phyloP scores from a whole-genome alignment of 64 coral and sea anemone species.

The Trachythela sp. region DNA sequence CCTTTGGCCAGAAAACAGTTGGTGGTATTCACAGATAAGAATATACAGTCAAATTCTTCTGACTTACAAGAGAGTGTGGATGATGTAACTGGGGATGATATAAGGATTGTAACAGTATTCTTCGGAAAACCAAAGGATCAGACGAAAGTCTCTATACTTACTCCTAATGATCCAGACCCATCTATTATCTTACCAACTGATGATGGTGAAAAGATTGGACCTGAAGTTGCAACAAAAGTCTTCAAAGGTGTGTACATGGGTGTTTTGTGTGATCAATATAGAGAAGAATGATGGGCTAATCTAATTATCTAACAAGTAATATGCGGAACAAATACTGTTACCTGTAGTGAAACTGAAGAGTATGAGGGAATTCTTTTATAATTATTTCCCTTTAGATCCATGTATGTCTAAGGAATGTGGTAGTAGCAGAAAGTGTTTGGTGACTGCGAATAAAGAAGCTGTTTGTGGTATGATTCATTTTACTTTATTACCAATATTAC shows the following conservation, averaged over 20 bases:
- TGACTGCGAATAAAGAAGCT: neutral
- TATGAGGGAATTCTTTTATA: neutral
- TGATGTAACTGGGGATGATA: neutral
- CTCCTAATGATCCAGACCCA: neutral
- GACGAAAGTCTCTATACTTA: neutral
- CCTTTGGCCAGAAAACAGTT: neutral
- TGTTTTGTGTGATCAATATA: neutral
- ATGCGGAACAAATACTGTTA: too few relatives aligned
- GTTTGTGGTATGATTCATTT: neutral
- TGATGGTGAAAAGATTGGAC: neutral
- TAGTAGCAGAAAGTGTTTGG: neutral
- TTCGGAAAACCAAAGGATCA: neutral
- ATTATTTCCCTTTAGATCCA: neutral
- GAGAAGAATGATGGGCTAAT: too few relatives aligned
- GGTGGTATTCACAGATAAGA: neutral
- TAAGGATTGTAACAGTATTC: neutral
- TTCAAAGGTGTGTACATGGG: neutral
- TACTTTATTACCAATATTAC: neutral
- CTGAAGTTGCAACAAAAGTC: neutral
- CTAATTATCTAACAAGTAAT: too few relatives aligned
- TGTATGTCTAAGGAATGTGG: constrained; percentile 1
- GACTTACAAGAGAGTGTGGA: neutral
- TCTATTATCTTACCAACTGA: neutral
- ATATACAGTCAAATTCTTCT: neutral
- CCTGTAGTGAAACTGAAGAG: neutral